These are phyloP conservation scores for Oreocharis arfaki DNA, from an alignment of 2,113 vertebrate genomes.

Conservation along the genomic window DNA sequence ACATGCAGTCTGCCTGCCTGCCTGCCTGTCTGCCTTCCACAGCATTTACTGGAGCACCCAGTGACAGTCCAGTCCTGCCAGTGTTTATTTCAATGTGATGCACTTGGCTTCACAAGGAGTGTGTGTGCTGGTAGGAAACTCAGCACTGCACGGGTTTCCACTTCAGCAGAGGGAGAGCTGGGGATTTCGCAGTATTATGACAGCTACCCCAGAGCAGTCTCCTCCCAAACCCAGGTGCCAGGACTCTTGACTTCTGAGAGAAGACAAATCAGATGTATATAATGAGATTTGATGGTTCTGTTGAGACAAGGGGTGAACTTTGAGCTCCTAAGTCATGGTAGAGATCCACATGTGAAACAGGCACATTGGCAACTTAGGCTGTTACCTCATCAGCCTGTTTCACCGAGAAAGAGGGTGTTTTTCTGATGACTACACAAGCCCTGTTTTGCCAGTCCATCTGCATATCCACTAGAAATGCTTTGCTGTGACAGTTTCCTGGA, in stretches of 20 bases:
- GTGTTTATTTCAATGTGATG: neutral
- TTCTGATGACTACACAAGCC: neutral
- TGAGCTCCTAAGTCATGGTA: accelerated
- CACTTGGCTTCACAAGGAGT: neutral
- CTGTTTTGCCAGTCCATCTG: neutral
- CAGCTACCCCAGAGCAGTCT: neutral
- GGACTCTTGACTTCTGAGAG: neutral
- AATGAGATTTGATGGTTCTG: neutral
- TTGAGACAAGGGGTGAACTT: neutral
- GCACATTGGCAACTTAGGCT: neutral
- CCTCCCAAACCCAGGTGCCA: neutral
- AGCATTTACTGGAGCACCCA: neutral
- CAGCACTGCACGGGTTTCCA: neutral
- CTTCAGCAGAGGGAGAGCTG: neutral
- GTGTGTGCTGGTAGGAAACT: neutral
- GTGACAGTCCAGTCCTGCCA: accelerated
- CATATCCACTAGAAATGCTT: neutral
- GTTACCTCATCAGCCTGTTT: neutral
- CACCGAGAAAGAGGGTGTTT: neutral
- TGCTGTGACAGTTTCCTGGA: neutral
- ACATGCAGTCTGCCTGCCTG: neutral
- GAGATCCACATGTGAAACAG: accelerated
- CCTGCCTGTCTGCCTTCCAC: neutral
- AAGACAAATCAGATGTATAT: neutral
- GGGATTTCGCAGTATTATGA: neutral